Evolutionary conservation across 1,140 invertebrate genomes (phyloP).

Genomic region (Venturia canescens): DNA sequence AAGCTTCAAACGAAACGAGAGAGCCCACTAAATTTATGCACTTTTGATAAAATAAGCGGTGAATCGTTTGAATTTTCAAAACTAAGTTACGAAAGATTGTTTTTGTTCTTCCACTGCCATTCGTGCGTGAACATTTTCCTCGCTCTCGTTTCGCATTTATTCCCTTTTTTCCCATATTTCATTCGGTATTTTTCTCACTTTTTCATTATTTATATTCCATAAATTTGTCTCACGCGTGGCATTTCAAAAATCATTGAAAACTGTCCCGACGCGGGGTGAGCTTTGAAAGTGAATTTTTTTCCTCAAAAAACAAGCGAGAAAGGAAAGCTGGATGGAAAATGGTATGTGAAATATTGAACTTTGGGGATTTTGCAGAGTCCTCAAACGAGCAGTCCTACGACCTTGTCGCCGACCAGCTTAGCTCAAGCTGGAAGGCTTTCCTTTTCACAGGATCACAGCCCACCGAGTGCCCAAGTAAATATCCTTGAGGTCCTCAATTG

Average conservation of each 20-base stretch:
- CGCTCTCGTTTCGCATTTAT: not conserved
- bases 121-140: constrained; percentile 18
- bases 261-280: not conserved
- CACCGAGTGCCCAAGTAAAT: constrained; percentile 76
- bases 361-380: constrained; percentile 80
- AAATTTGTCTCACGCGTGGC: not conserved
- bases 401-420: constrained; percentile 84
- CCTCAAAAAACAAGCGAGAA: constrained; percentile 21
- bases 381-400: constrained; percentile 83
- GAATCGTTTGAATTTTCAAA: too few relatives aligned
- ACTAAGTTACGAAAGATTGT: too few relatives aligned
- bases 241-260: not conserved
- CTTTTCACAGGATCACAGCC: constrained; percentile 77
- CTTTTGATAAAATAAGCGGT: not conserved
- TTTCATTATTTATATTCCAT: constrained; percentile 32
- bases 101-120: too few relatives aligned
- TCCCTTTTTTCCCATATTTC: constrained; percentile 15
- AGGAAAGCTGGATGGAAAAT: constrained; percentile 21
- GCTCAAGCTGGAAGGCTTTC: constrained; percentile 77
- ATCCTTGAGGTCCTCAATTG: constrained; percentile 68
- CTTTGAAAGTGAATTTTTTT: not conserved
- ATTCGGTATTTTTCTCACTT: constrained; percentile 10
- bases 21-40: not conserved
- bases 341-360: constrained; percentile 57
- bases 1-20: too few relatives aligned